phyloP scores from a whole-genome alignment of 2,888 invertebrate genomes.

The Ophion ventricosus region DNA sequence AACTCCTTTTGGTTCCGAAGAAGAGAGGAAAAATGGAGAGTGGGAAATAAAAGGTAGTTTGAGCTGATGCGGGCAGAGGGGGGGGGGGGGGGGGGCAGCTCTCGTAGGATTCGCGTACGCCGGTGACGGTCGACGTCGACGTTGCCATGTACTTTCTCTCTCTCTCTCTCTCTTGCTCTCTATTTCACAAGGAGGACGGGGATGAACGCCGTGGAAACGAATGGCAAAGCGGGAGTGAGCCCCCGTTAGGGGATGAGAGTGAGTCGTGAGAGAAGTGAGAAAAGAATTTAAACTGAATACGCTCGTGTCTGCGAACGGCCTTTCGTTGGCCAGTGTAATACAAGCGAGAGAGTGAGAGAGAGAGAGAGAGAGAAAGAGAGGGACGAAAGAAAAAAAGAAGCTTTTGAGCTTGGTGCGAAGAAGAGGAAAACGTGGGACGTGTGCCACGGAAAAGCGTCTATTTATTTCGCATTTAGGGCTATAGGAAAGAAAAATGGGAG shows the following conservation, averaged over 20 bases:
- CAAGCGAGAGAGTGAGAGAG: constrained; percentile 21
- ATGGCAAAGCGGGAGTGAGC: constrained; percentile 18
- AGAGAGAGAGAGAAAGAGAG: not conserved
- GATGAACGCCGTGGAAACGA: constrained; percentile 23
- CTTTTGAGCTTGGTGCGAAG: constrained; percentile 47
- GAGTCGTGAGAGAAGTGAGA: constrained; percentile 59
- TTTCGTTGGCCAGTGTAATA: constrained; percentile 49
- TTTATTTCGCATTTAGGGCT: constrained; percentile 73
- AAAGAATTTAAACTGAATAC: constrained; percentile 70
- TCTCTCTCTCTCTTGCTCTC: constrained; percentile 6
- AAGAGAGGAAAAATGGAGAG: constrained; percentile 7
- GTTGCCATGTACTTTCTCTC: constrained; percentile 47
- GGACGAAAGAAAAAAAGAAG: constrained; percentile 32
- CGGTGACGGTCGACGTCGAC: constrained; percentile 54
- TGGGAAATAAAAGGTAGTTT: constrained; percentile 50
- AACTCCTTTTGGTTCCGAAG: constrained; percentile 17
- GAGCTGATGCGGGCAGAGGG: not conserved
- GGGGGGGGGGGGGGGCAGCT: not conserved
- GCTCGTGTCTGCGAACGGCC: constrained; percentile 64
- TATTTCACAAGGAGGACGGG: constrained; percentile 24
- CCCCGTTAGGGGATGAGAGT: constrained; percentile 24
- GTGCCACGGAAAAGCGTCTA: constrained; percentile 64
- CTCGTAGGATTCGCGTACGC: constrained; percentile 42
- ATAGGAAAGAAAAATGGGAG: constrained; percentile 56
- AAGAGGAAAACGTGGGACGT: constrained; percentile 48